Percentiles rank a stretch among this genome's conserved stretches.
These are phyloP conservation scores for Morpho helenor DNA, from an alignment of 2,888 invertebrate species.

Conservation along the genomic window DNA sequence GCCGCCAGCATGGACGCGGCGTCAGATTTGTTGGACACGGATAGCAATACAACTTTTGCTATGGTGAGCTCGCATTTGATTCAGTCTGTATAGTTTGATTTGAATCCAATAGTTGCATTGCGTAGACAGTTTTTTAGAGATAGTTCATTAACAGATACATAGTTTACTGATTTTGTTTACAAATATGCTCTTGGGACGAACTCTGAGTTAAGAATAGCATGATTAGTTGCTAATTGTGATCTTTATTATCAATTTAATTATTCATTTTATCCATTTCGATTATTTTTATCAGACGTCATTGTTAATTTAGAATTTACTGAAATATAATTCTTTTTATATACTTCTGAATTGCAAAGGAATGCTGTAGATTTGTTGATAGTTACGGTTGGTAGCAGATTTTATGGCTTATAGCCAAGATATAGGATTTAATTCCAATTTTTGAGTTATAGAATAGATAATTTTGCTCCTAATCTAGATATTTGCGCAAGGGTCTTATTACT, in stretches of 20 bases:
- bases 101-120: conserved; percentile 9
- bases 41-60: conserved; percentile 93
- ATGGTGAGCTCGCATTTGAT: conserved; percentile 85
- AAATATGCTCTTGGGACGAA: neutral
- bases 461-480: too few relatives aligned
- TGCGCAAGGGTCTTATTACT: too few relatives aligned
- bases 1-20: conserved; percentile 92
- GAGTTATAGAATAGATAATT: too few relatives aligned
- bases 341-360: too few relatives aligned
- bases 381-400: too few relatives aligned
- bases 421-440: too few relatives aligned
- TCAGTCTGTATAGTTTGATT: conserved; percentile 7
- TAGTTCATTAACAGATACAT: too few relatives aligned
- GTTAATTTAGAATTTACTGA: neutral
- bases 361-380: too few relatives aligned
- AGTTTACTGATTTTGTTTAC: too few relatives aligned
- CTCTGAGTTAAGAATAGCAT: neutral
- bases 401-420: too few relatives aligned
- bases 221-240: conserved; percentile 3
- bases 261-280: conserved; percentile 1
- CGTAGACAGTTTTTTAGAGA: conserved; percentile 4
- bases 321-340: too few relatives aligned
- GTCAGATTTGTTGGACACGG: conserved; percentile 91
- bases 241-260: neutral
- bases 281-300: conserved; percentile 2